Evolutionary conservation across 2,113 vertebrate species (phyloP).

Genomic region (Opisthocomus hoazin): DNA sequence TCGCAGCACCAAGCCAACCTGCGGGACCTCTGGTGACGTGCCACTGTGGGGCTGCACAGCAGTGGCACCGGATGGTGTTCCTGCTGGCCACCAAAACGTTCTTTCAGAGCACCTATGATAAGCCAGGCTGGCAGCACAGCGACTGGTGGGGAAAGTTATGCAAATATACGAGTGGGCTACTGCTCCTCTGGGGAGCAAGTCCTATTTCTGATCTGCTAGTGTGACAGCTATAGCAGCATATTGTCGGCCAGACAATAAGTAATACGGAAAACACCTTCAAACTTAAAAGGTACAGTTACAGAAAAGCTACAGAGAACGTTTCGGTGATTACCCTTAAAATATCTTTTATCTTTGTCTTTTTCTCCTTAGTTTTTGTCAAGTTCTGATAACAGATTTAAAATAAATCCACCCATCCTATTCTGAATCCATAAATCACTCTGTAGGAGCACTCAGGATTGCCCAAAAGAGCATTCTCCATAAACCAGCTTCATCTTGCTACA

Average conservation of each 20-base stretch:
- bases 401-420: not conserved
- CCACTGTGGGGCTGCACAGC: not conserved
- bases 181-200: slow-evolving; percentile 46
- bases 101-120: not conserved
- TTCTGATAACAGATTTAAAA: not conserved
- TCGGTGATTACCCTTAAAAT: not conserved
- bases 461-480: not conserved
- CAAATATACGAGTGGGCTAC: slow-evolving; percentile 52
- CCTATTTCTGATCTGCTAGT: slow-evolving; percentile 63
- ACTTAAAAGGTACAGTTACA: not conserved
- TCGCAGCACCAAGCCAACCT: not conserved
- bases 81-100: not conserved
- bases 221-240: slow-evolving; percentile 54
- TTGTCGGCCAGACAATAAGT: slow-evolving; percentile 55
- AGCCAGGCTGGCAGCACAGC: slow-evolving; percentile 12
- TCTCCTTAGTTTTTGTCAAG: not conserved
- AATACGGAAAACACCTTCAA: slow-evolving; percentile 21
- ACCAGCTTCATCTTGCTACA: not conserved
- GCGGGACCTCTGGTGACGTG: rapidly evolving
- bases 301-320: not conserved
- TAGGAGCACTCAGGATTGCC: not conserved
- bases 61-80: not conserved
- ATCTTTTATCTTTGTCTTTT: not conserved
- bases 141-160: slow-evolving; percentile 42
- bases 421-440: not conserved